Evolutionary conservation across 2,888 invertebrate genomes (phyloP).

Genomic region (Heliconius sara): DNA sequence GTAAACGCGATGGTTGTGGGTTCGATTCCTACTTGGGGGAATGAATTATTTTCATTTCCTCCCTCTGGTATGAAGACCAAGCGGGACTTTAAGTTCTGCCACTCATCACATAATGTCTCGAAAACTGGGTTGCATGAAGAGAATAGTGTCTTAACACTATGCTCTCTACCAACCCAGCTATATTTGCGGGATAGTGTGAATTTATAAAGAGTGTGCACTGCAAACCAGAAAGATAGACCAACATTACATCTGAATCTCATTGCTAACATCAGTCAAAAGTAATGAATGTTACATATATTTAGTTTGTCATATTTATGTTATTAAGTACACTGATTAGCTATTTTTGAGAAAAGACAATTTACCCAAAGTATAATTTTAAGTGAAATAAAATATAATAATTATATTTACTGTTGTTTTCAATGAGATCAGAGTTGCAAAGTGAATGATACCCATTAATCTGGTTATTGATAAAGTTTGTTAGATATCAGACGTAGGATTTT

Average conservation of each 20-base stretch:
- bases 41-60: background rate
- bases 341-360: slow-evolving; percentile 29
- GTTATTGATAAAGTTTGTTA: slow-evolving; percentile 74
- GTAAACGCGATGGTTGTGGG: background rate
- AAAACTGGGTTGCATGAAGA: background rate
- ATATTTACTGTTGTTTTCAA: slow-evolving; percentile 34
- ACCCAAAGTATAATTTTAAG: slow-evolving; percentile 26
- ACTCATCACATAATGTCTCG: background rate
- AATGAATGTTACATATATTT: slow-evolving; percentile 63
- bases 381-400: slow-evolving; percentile 20
- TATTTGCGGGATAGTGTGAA: background rate
- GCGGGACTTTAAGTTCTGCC: background rate
- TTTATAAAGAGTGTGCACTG: slow-evolving; percentile 7
- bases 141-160: background rate
- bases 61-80: background rate
- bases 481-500: slow-evolving; percentile 80
- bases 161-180: background rate
- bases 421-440: slow-evolving; percentile 8
- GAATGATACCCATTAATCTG: slow-evolving; percentile 55
- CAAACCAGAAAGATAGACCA: slow-evolving; percentile 44
- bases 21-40: background rate
- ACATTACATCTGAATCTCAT: slow-evolving; percentile 68
- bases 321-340: slow-evolving; percentile 67
- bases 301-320: slow-evolving; percentile 50
- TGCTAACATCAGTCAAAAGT: slow-evolving; percentile 78